Evolutionary conservation across 2,797 vertebrate species (phyloP).

Genomic region (Limosa lapponica): DNA sequence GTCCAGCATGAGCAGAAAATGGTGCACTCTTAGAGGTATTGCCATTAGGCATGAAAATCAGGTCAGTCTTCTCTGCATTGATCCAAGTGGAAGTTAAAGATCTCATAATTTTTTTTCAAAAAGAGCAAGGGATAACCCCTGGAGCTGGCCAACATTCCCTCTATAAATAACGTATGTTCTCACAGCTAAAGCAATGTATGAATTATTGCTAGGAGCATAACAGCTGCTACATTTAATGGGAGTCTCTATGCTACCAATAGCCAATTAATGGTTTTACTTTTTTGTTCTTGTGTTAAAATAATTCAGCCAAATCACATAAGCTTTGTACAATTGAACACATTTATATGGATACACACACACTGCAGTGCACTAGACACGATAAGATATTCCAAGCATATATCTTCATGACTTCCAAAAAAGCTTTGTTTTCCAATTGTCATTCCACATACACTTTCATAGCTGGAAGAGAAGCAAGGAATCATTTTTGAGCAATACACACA

Average conservation of each 20-base stretch:
- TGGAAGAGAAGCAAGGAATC: neutral
- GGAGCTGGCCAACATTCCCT: conserved; percentile 46
- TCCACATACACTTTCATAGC: neutral
- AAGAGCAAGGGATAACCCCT: conserved; percentile 54
- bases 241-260: neutral
- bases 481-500: neutral
- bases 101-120: conserved; percentile 38
- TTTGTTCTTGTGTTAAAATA: conserved; percentile 12
- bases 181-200: conserved; percentile 30
- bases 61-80: neutral
- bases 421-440: conserved; percentile 31
- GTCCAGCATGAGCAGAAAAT: neutral
- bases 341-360: neutral
- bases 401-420: neutral
- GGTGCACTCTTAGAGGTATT: neutral
- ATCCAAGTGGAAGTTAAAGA: conserved; percentile 44
- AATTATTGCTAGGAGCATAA: neutral
- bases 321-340: neutral
- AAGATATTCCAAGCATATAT: neutral
- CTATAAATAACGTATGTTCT: conserved; percentile 60
- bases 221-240: conserved; percentile 38
- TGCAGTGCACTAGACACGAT: neutral
- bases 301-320: neutral
- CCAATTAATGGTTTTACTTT: conserved; percentile 19
- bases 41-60: conserved; percentile 19